These are phyloP conservation scores for Microcebus murinus DNA, from an alignment of 2,113 vertebrate species.

Conservation along the genomic window DNA sequence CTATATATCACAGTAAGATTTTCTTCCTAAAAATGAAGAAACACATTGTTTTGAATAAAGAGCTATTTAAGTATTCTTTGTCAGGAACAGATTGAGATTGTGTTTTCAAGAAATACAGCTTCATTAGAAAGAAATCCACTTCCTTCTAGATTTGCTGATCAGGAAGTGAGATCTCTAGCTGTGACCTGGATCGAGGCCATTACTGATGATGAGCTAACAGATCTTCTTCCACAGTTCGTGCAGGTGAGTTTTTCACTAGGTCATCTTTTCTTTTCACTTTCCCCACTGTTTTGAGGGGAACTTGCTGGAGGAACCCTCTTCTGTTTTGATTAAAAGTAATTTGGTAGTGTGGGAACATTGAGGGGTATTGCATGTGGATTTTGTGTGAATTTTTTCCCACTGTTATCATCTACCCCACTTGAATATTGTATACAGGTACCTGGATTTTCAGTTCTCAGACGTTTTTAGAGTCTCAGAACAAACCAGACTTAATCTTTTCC, in stretches of 20 bases:
- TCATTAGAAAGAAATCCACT: constrained; percentile 8
- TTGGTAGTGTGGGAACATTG: not conserved
- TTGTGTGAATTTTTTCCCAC: not conserved
- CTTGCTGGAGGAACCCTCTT: not conserved
- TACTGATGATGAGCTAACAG: constrained; percentile 95
- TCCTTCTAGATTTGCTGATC: constrained; percentile 94
- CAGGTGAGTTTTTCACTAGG: constrained; percentile 87
- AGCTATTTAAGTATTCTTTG: constrained; percentile 1
- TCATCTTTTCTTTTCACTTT: not conserved
- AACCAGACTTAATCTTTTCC: constrained; percentile 38
- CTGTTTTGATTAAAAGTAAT: constrained; percentile 57
- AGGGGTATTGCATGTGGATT: not conserved
- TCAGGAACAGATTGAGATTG: constrained; percentile 34
- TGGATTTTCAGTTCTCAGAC: constrained; percentile 9
- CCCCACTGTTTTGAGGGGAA: not conserved
- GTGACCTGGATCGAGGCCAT: constrained; percentile 94
- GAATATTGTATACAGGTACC: not conserved
- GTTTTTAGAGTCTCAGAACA: constrained; percentile 45
- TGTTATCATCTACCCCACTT: not conserved
- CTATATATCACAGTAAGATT: constrained; percentile 24
- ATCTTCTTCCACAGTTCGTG: constrained; percentile 97
- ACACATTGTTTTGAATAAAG: constrained; percentile 6
- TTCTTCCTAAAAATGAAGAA: not conserved
- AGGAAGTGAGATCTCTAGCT: constrained; percentile 92
- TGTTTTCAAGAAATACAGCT: not conserved